Base-by-base conservation (phyloP, 2,888 invertebrate genomes). In the Drosophila hawaiiensis region DNA sequence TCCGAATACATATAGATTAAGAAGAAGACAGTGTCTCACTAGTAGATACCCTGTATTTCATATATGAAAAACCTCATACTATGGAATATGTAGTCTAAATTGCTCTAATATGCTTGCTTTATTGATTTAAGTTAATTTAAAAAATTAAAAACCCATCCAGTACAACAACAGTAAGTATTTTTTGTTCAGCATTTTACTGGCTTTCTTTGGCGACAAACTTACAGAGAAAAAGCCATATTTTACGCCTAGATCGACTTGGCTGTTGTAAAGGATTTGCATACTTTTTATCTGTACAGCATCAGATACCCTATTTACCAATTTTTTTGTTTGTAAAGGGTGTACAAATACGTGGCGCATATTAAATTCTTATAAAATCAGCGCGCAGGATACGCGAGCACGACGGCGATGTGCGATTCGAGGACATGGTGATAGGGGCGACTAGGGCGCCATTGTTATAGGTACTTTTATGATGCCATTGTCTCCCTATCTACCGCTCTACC, bases 301-400 rank as follows among this genome's bases (percentile, higher is more conserved):
- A 25, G 2, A 53, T 53, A 31, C n/a, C 53, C 53, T 22, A 14
- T 31, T n/a, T 22, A 9, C 14, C 6, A 10, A 16, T 33, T 14
- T 31, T 31, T 7, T 16, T 19, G 9, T 41, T 0, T 4, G 14
- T 31, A 29, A 7, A 43, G 43, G 5, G 43, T 43, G 31, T 31
- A 43, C 16, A 43, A 56, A 90, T 82, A 69, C 78, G 65, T 74
- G 90, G 75, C 79, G 85, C 81, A 86, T 86, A 90, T 91, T 91
- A 89, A 89, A 89, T 90, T 88, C 86, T 80, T 84, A 82, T 80
- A 85, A 87, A 85, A 90, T 87, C 84, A 68, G 76, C 65, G 50
- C 61, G 65, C 59, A 73, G 66, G 68, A 68, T 71, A 60, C 72
- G 78, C 81, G 77, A 64, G 63, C 68, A 71, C 73, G 81, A 53